Evolutionary conservation across 2,888 invertebrate genomes (phyloP), one percentile per base, ranked within the genome.

Genomic region (Agriotes lineatus): DNA sequence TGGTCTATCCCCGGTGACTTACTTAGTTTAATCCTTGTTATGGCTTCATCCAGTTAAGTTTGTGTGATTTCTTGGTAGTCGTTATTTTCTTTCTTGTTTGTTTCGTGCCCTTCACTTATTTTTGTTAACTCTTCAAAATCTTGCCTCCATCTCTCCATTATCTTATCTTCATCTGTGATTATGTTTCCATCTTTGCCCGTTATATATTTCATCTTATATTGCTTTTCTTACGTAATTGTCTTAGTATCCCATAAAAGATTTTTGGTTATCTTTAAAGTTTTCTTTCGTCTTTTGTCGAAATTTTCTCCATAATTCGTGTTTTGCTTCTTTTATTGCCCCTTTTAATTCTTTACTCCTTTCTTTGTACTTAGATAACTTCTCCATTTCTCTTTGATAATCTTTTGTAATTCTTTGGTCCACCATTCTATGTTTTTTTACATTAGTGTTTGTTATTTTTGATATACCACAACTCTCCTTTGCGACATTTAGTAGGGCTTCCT

Each of bases 321-420:
- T 50, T 25, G 50, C 50, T 50, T 19, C 12, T 16, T 25, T 50
- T n/a, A 50, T 16, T 25, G 50, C 50, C 22, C 2, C n/a, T 16
- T 50, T 50, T 12, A 25, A 4, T 20, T 50, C 50, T 50, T 20
- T 50, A 6, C 50, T 7, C 22, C 22, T 50, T 50, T 50, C 12
- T 50, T 50, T 48, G 48, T 48, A 20, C 20, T 48, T 48, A 48
- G 19, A 19, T 48, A 48, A n/a, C n/a, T 48, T 12, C 10, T 48
- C 18, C 48, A 48, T 48, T 25, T 25, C 25, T 25, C 25, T 25
- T 25, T 25, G 7, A 25, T 25, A 3, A 7, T 25, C 25, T 25
- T 25, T 25, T 25, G 25, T 25, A 25, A 25, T 25, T 25, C 25
- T 25, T 25, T 25, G 7, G 25, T 25, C 25, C 3, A 25, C 25